Conservation (phyloP, 2,113 vertebrate species). For the Stegastes partitus region DNA sequence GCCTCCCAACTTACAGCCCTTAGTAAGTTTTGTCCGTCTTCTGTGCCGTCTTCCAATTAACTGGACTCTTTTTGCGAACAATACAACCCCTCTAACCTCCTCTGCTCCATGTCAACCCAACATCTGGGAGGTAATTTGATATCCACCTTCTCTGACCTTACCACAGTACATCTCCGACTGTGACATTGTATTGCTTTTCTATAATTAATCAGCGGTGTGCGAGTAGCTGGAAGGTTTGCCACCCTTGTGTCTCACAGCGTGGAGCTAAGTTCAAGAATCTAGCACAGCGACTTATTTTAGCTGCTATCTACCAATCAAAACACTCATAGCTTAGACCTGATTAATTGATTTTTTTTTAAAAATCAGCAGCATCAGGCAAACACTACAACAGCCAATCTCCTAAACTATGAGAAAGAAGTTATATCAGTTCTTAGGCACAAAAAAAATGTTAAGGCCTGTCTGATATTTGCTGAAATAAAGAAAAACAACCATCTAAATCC, state of each 20-base stretch:
- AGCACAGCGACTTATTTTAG: slow-evolving; percentile 23
- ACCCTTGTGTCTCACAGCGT: slow-evolving; percentile 18
- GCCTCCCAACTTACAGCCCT: slow-evolving; percentile 4
- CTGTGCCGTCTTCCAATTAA: slow-evolving; percentile 16
- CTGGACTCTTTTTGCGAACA: slow-evolving; percentile 17
- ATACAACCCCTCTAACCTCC: not conserved
- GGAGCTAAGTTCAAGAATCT: slow-evolving; percentile 24
- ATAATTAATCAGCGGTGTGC: slow-evolving; percentile 48
- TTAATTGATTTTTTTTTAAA: slow-evolving; percentile 5
- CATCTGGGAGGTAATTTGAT: slow-evolving; percentile 45
- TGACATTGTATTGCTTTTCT: slow-evolving; percentile 58
- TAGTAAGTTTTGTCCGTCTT: not conserved
- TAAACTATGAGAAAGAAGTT: not conserved
- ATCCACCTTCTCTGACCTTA: slow-evolving; percentile 40
- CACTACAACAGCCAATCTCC: not conserved
- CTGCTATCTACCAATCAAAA: not conserved
- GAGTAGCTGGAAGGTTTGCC: slow-evolving; percentile 17
- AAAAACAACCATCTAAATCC: not conserved
- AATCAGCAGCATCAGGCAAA: not conserved
- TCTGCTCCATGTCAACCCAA: slow-evolving; percentile 19
- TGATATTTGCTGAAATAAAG: not conserved
- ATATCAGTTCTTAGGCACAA: not conserved
- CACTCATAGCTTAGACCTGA: slow-evolving; percentile 5
- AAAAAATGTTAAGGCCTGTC: too few species aligned
- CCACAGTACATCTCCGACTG: slow-evolving; percentile 35